These are phyloP conservation scores for Tetragonula carbonaria DNA, from an alignment of 2,888 invertebrate genomes.

Conservation along the genomic window DNA sequence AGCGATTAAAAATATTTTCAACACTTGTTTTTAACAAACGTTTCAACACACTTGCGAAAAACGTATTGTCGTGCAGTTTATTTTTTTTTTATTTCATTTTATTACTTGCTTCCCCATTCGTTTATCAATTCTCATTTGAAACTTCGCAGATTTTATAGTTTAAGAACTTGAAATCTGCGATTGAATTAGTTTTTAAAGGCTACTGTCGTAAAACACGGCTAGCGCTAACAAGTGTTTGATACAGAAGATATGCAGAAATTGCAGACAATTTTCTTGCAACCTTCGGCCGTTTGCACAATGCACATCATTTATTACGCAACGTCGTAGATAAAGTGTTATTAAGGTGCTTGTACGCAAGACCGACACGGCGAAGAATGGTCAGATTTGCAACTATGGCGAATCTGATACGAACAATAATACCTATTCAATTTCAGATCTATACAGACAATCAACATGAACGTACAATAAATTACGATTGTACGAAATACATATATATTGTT, in stretches of 20 bases:
- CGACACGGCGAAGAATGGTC: neutral
- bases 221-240: neutral
- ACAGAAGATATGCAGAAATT: neutral
- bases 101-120: too few relatives aligned
- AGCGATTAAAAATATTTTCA: neutral
- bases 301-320: constrained; percentile 25
- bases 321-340: neutral
- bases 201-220: neutral
- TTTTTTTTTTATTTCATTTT: too few relatives aligned
- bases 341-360: neutral
- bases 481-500: too few relatives aligned
- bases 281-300: constrained; percentile 3
- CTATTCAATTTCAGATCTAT: neutral
- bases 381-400: neutral
- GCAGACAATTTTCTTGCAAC: constrained; percentile 21
- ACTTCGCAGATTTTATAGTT: too few relatives aligned
- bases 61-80: too few relatives aligned
- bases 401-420: too few relatives aligned
- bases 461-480: too few relatives aligned
- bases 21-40: too few relatives aligned
- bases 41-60: too few relatives aligned
- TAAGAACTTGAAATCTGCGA: neutral
- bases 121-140: too few relatives aligned
- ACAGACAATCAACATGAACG: neutral
- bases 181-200: neutral